Base-by-base conservation (phyloP, 2,113 vertebrate species). In the Heteronetta atricapilla region DNA sequence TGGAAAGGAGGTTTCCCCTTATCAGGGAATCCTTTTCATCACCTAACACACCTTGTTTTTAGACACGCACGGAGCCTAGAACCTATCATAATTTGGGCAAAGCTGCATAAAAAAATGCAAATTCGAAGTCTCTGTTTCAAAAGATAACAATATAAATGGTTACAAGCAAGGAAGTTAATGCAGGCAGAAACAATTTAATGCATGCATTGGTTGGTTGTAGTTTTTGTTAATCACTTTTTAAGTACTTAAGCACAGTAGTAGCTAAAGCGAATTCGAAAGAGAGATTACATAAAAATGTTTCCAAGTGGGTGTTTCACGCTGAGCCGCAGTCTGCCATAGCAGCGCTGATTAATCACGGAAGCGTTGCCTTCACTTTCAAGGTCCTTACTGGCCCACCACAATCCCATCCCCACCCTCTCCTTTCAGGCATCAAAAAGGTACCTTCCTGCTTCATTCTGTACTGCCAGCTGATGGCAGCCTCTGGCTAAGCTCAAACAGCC, bases 161-260 rank as follows among this genome's bases (percentile, higher is more conserved):
- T 50, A 40, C 16, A 76, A 90, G 38, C 25, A 82, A 82, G 77
- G 62, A 92, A 90, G 92, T 69, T 11, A 93, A 62, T 58, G 62
- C 81, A 90, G 66, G 52, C 80, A 86, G 83, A 44, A 84, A 56
- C 29, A 82, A 22, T 46, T 64, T 66, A 82, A 94, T 66, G 83
- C 53, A 72, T 53, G 34, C 66, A 69, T 79, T 90, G 56, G 52
- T n/a, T 73, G 74, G 52, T 36, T 73, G 74, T 5, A 53, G 62
- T 38, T 96, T 92, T 34, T 69, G 89, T 84, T 95, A 97, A 96
- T 91, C 90, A 90, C 86, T 93, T 95, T 92, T 95, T 42, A 96
- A 94, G 91, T 75, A 93, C 83, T 94, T 94, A 92, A 22, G 74
- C 96, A 96, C 88, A 93, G 90, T 93, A 82, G 94, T 66, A 93